Evolutionary conservation across 1,140 invertebrate species (phyloP), one percentile per base, ranked within the genome.

Genomic region (Euwallacea fornicatus): DNA sequence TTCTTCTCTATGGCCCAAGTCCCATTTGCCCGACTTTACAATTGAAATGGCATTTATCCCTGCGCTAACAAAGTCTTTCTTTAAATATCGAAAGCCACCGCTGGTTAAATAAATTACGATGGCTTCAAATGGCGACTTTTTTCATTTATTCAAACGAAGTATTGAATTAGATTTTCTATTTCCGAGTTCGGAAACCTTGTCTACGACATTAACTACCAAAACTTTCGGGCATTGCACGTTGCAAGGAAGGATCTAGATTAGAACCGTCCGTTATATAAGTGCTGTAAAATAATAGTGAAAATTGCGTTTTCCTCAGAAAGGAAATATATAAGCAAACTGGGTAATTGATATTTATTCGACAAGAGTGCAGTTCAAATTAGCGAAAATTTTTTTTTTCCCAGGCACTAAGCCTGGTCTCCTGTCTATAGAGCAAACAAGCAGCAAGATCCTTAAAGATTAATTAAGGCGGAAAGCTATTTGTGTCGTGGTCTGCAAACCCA

Each of bases 81-180:
- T 60, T 60, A 41, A 60, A 60, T 60, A 60, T 60, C 58, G 21
- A 60, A 60, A 60, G 58, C 58, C 21, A 60, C 58, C 46, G 46
- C 7, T 60, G 15, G 58, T 11, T 60, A 60, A 60, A 60, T 60
- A 60, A 60, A 60, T 60, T 60, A 60, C 58, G 9, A 50, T 10
- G 13, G 46, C 9, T 10, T 50, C 16, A 11, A 11, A 15, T 9
- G 16, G 16, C 9, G 13, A 10, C 13, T 50, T 50, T 50, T 56
- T 56, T 56, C 16, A 56, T 7, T 2, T 13, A 16, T 56, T 56
- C 54, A 56, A 9, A 56, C 10, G 9, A 13, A 11, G 47, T 50
- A 11, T 50, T 50, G 21, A 33, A 33, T 33, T 33, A 33, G 21
- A 50, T 50, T 10, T 50, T 13, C 13, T 11, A 50, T 11, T 50